Evolutionary conservation across 2,797 vertebrate species (phyloP).

Genomic region (Sebastes oblongus): DNA sequence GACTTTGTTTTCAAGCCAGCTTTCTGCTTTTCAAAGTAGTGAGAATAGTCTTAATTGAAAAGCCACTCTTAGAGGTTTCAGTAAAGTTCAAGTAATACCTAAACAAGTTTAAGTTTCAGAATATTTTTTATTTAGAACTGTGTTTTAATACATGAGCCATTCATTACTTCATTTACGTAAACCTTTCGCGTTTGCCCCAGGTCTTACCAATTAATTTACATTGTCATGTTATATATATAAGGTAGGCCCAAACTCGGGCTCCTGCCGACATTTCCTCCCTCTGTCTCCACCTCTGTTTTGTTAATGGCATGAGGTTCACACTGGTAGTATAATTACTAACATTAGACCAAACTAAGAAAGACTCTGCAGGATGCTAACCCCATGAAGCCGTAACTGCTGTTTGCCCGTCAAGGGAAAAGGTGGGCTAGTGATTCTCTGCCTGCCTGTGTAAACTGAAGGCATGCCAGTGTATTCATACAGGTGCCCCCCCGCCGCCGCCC

Average conservation of each 20-base stretch:
- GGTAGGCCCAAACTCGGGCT: slow-evolving; percentile 26
- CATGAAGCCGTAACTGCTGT: slow-evolving; percentile 65
- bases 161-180: slow-evolving; percentile 28
- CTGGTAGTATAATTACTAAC: slow-evolving; percentile 82
- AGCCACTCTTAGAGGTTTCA: neutral
- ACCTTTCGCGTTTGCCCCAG: neutral
- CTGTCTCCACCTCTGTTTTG: slow-evolving; percentile 71
- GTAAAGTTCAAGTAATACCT: neutral
- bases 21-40: slow-evolving; percentile 6
- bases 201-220: slow-evolving; percentile 33
- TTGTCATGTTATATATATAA: slow-evolving; percentile 26
- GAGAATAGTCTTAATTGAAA: slow-evolving; percentile 10
- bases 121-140: neutral
- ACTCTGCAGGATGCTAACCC: slow-evolving; percentile 76
- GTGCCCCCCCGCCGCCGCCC: slow-evolving; percentile 33
- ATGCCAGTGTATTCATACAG: slow-evolving; percentile 64
- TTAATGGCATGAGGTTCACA: slow-evolving; percentile 73
- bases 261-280: slow-evolving; percentile 57
- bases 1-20: slow-evolving; percentile 27
- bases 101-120: neutral
- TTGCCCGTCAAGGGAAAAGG: slow-evolving; percentile 69
- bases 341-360: slow-evolving; percentile 77
- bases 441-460: slow-evolving; percentile 62
- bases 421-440: slow-evolving; percentile 54
- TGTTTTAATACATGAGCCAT: slow-evolving; percentile 1